Conservation (phyloP, 64 coral and sea anemone species). For the Acropora yongei region DNA sequence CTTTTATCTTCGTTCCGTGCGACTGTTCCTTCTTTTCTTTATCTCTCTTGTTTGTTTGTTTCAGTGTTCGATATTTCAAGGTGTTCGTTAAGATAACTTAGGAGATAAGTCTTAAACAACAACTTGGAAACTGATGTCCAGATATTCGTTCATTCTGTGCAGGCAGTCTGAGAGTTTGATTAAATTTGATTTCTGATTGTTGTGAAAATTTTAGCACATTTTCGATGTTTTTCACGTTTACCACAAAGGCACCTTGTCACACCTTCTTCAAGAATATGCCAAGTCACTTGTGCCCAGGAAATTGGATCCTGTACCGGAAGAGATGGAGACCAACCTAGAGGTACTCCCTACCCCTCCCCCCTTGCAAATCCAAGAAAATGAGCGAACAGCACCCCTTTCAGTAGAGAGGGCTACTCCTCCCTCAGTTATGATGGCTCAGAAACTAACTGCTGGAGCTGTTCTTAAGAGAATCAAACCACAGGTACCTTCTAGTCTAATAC, state of each 20-base stretch:
- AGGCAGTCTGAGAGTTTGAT: no score
- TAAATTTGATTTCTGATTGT: no score
- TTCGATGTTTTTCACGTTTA: neutral
- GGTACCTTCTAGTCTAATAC: neutral
- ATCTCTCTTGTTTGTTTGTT: no score
- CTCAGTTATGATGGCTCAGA: neutral
- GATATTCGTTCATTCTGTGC: no score
- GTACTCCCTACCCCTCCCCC: constrained; percentile 29
- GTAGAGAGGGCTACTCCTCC: constrained; percentile 10
- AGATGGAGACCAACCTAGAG: neutral
- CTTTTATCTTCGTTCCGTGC: no score
- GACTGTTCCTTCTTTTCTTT: no score
- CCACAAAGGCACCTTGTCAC: neutral
- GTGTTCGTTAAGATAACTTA: no score
- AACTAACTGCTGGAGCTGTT: constrained; percentile 7
- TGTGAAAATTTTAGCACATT: neutral
- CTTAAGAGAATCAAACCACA: constrained; percentile 22
- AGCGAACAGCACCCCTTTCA: neutral
- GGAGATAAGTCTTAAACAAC: no score
- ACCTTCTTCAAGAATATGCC: constrained; percentile 40
- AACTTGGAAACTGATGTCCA: no score
- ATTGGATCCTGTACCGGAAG: constrained; percentile 11
- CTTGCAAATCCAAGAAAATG: neutral
- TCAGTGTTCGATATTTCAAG: no score
- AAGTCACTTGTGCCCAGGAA: constrained; percentile 3